A percentile compares a stretch with the other conserved stretches of the same genome.
Conservation (phyloP, 2,888 invertebrate genomes). For the Cheilosia variabilis region DNA sequence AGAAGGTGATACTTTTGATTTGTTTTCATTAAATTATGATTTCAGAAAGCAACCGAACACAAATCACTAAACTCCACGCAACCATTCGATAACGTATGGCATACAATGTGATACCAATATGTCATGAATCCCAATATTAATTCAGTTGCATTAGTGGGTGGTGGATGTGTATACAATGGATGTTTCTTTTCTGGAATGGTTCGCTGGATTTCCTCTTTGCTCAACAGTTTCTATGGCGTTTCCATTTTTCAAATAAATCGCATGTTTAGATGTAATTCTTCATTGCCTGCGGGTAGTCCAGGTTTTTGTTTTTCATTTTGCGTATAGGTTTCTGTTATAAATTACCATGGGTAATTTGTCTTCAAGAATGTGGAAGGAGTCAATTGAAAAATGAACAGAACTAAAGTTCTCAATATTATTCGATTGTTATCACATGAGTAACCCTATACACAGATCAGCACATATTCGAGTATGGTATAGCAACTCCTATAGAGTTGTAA, state of each 20-base stretch:
- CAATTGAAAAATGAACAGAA: conserved; percentile 45
- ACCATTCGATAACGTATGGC: conserved; percentile 34
- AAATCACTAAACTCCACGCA: conserved; percentile 11
- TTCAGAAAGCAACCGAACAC: conserved; percentile 21
- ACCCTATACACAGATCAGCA: background rate
- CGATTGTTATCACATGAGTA: conserved; percentile 10
- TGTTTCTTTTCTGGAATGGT: conserved; percentile 23
- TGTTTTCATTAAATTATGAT: conserved; percentile 52
- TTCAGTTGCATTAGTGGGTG: conserved; percentile 57
- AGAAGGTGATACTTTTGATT: conserved; percentile 43
- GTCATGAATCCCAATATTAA: conserved; percentile 62
- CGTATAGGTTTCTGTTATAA: conserved; percentile 59
- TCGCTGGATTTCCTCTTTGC: conserved; percentile 46
- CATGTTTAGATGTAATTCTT: conserved; percentile 83
- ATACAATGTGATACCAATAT: conserved; percentile 57
- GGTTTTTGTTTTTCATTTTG: conserved; percentile 78
- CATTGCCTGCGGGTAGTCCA: conserved; percentile 83
- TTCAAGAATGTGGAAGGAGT: conserved; percentile 43
- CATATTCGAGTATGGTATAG: background rate
- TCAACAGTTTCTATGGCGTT: conserved; percentile 56
- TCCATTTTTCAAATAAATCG: conserved; percentile 76
- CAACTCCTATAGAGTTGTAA: no score
- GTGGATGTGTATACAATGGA: conserved; percentile 48
- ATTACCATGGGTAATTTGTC: conserved; percentile 61
- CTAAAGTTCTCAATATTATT: conserved; percentile 25